Conservation (phyloP, 2,797 vertebrate genomes). For the Lemur catta region DNA sequence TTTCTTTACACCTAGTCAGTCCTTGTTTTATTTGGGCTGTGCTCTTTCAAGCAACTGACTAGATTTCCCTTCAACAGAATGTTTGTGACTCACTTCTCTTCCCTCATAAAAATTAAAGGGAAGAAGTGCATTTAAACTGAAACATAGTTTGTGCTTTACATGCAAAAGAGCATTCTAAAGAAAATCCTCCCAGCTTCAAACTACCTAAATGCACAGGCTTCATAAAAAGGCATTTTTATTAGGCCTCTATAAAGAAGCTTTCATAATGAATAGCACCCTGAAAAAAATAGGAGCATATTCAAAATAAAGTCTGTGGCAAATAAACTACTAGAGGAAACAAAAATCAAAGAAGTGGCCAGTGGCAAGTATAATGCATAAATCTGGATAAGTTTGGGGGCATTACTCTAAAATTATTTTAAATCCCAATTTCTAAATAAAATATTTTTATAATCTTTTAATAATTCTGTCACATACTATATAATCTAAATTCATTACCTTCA, state of each 20-base stretch:
- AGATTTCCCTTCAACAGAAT: constrained; percentile 73
- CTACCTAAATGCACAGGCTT: constrained; percentile 73
- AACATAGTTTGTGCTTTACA: constrained; percentile 77
- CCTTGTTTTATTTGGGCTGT: constrained; percentile 70
- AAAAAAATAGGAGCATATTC: constrained; percentile 43
- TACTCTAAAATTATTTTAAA: constrained; percentile 74
- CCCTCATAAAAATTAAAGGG: constrained; percentile 60
- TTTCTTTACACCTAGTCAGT: constrained; percentile 76
- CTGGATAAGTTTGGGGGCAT: constrained; percentile 60
- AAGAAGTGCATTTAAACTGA: constrained; percentile 65
- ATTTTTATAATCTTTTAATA: constrained; percentile 49
- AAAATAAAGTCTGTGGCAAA: constrained; percentile 65
- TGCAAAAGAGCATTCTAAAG: constrained; percentile 67
- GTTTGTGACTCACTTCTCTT: constrained; percentile 59
- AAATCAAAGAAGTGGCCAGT: constrained; percentile 61
- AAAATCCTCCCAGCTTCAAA: constrained; percentile 60
- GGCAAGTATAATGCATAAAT: constrained; percentile 62
- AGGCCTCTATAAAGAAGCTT: constrained; percentile 65
- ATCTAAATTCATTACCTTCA: constrained; percentile 71
- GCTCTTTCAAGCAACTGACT: constrained; percentile 71
- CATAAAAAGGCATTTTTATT: constrained; percentile 69
- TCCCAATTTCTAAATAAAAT: constrained; percentile 72
- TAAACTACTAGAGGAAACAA: constrained; percentile 54
- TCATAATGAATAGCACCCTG: constrained; percentile 73
- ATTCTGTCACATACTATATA: constrained; percentile 50